These are phyloP conservation scores for Himalopsyche phryganea DNA, from an alignment of 1,140 invertebrate species.

Conservation along the genomic window DNA sequence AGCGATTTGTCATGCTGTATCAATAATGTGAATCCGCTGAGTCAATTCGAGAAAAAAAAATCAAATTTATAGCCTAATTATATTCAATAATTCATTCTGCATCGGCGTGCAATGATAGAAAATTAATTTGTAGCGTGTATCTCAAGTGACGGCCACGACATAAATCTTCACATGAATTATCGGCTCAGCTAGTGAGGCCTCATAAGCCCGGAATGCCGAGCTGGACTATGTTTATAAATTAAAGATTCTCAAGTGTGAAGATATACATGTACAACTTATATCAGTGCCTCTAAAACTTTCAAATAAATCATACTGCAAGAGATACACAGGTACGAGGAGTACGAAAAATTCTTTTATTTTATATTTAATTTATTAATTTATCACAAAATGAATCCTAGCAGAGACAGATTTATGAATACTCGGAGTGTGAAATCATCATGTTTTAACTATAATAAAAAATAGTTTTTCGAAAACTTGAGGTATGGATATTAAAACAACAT, in stretches of 20 bases:
- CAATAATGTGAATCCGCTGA: background rate
- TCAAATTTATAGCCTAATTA: background rate
- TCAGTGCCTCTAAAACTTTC: background rate
- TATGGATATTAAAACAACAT: too few relatives aligned
- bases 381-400: too few relatives aligned
- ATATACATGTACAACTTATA: background rate
- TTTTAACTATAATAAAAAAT: too few relatives aligned
- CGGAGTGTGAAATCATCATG: too few relatives aligned
- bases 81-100: conserved; percentile 1
- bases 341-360: too few relatives aligned
- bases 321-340: too few relatives aligned
- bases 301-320: too few relatives aligned
- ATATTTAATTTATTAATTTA: too few relatives aligned
- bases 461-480: too few relatives aligned
- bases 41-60: background rate
- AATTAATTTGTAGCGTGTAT: background rate
- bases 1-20: too few relatives aligned
- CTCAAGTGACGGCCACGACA: background rate
- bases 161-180: conserved; percentile 21
- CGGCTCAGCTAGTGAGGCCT: background rate
- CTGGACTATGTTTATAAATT: conserved; percentile 8
- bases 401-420: too few relatives aligned
- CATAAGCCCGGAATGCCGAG: background rate
- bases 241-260: conserved; percentile 9
- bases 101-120: background rate